Evolutionary conservation across 2,113 vertebrate species (phyloP).

Genomic region (Trichechus manatus): DNA sequence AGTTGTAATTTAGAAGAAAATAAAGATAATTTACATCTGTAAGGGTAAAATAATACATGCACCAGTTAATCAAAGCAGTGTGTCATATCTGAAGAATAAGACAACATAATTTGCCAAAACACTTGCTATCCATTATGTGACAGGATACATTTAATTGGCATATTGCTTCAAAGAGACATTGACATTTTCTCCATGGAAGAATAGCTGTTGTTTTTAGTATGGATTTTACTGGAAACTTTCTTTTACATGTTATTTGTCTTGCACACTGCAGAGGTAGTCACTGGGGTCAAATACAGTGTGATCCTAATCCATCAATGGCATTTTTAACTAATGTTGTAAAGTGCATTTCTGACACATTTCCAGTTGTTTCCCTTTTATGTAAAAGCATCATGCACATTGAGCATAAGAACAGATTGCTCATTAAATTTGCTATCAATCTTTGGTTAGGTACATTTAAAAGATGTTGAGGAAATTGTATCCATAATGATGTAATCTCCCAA

Average conservation of each 20-base stretch:
- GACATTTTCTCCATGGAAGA: conserved; percentile 56
- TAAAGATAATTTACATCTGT: conserved; percentile 43
- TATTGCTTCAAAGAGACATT: conserved; percentile 39
- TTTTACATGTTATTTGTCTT: conserved; percentile 53
- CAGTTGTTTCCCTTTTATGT: conserved; percentile 70
- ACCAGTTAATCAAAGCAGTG: conserved; percentile 38
- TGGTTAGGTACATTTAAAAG: conserved; percentile 64
- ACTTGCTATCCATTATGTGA: conserved; percentile 18
- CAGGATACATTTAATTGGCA: conserved; percentile 30
- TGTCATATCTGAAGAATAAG: not conserved
- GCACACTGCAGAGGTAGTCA: not conserved
- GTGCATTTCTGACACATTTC: conserved; percentile 78
- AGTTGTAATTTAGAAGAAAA: conserved; percentile 42
- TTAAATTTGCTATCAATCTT: conserved; percentile 76
- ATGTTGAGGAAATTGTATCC: conserved; percentile 59
- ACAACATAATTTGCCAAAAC: conserved; percentile 35
- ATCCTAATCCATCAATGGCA: conserved; percentile 70
- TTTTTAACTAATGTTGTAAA: conserved; percentile 73
- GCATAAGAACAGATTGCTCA: conserved; percentile 67
- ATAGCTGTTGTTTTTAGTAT: not conserved
- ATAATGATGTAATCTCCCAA: conserved; percentile 68
- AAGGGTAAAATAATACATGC: conserved; percentile 21
- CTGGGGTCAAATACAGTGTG: conserved; percentile 55
- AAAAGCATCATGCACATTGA: conserved; percentile 62
- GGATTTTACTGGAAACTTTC: conserved; percentile 48